Evolutionary conservation across 1,140 invertebrate species (phyloP), one percentile per base, ranked within the genome.

Genomic region (Chironomus striatipennis): DNA sequence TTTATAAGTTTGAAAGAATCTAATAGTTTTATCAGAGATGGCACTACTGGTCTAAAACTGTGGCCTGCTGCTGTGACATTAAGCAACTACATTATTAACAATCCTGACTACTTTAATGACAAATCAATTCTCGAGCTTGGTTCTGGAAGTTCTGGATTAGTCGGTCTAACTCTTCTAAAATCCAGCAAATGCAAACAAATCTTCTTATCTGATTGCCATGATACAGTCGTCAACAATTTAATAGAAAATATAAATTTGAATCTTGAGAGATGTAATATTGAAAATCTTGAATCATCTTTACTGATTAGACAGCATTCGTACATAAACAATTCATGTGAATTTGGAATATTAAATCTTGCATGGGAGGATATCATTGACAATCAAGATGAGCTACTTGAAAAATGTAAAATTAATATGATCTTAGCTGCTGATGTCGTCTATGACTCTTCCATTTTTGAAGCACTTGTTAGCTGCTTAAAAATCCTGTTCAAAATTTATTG

Each of bases 341-440:
- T 67, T 0, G 18, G 74, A 15, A 65, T 42, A 73, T 70, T 73
- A n/a, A 42, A 75, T 17, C 42, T 82, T 10, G 47, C 47, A 7
- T 82, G 81, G 81, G 74, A 77, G 10, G 67, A 74, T 10, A 70
- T 79, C 2, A 18, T 74, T 1, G 21, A 75, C 6, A 78, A 79
- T 10, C 73, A 76, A 12, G 79, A 76, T 76, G 42, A 77, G 0
- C 65, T 70, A 20, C 7, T 20, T 3, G 7, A 75, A 10, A 74
- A 74, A 20, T 57, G 75, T 0, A 24, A 67, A 21, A 76, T 77
- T 1, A 75, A 80, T 57, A 15, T 82, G 7, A 67, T 82, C 0
- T 43, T 82, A 7, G 81, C 80, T 17, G 80, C 81, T 12, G 81
- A 82, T 74, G 78, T 82, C 7, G 77, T 82, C 18, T 82, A 82